Conservation (phyloP, 2,888 invertebrate species). For the Romanomermis culicivorax region DNA sequence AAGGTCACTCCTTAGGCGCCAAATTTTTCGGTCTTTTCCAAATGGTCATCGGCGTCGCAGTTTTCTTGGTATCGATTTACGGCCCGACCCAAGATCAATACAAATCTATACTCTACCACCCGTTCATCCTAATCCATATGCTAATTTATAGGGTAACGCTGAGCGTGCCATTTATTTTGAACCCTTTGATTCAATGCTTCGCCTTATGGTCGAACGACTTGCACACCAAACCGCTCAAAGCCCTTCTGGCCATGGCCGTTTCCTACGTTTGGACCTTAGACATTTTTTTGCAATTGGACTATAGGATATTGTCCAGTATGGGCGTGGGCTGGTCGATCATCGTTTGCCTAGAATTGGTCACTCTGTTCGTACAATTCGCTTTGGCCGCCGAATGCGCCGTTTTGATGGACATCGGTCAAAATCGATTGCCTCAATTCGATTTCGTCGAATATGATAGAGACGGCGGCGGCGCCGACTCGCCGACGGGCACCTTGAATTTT, state of each 20-base stretch:
- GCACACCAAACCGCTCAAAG: slow-evolving; percentile 7
- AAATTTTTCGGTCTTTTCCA: background rate
- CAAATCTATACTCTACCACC: background rate
- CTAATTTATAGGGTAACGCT: slow-evolving; percentile 4
- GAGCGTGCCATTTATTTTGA: slow-evolving; percentile 3
- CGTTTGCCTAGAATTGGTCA: background rate
- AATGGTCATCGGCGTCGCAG: background rate
- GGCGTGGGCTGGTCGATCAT: slow-evolving; percentile 7
- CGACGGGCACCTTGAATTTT: slow-evolving; percentile 1
- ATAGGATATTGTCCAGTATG: slow-evolving; percentile 3
- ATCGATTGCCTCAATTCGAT: slow-evolving; percentile 3
- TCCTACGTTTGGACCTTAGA: slow-evolving; percentile 4
- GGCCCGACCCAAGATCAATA: background rate
- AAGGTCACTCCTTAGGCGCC: background rate
- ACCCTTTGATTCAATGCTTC: slow-evolving; percentile 2
- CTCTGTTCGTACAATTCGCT: background rate
- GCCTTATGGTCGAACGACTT: background rate
- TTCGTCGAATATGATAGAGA: background rate
- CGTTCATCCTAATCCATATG: slow-evolving; percentile 6
- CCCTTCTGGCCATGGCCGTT: background rate
- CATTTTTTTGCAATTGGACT: slow-evolving; percentile 8
- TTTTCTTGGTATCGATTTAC: background rate
- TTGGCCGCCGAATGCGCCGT: background rate
- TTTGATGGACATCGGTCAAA: slow-evolving; percentile 3
- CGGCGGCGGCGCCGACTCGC: background rate